A percentile compares a stretch with the other conserved stretches of the same genome.
Evolutionary conservation across 2,797 vertebrate species (phyloP).

Genomic region (Gymnothorax javanicus): DNA sequence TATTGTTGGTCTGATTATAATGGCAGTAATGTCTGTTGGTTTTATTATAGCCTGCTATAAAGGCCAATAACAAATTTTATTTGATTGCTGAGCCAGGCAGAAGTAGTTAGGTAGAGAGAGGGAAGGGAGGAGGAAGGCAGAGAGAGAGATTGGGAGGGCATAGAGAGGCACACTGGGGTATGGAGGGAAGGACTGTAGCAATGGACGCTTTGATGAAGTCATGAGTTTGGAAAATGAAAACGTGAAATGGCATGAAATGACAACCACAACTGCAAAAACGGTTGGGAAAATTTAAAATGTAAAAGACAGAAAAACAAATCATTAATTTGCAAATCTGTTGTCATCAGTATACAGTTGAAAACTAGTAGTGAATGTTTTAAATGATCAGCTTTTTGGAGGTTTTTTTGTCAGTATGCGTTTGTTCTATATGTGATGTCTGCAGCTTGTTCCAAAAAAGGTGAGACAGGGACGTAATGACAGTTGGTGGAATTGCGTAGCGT

Average conservation of each 20-base stretch:
- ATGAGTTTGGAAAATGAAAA: not conserved
- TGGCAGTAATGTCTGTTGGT: not conserved
- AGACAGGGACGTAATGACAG: no score
- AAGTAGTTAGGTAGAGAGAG: slow-evolving; percentile 92
- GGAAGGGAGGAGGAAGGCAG: slow-evolving; percentile 39
- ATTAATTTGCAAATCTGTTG: no score
- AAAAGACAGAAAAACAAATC: no score
- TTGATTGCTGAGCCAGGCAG: slow-evolving; percentile 76
- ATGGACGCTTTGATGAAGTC: not conserved
- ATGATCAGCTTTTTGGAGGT: no score
- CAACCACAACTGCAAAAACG: no score
- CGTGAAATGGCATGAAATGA: not conserved
- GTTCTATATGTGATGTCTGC: no score
- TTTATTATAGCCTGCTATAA: not conserved
- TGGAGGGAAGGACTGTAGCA: not conserved
- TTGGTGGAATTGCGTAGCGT: no score
- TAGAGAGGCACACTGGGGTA: not conserved
- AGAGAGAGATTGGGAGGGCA: not conserved
- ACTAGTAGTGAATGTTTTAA: no score
- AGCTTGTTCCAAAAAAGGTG: no score
- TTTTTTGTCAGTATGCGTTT: no score
- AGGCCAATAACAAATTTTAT: not conserved
- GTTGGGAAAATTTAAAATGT: no score
- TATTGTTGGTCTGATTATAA: slow-evolving; percentile 11
- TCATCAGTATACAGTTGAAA: no score